phyloP scores from a whole-genome alignment of 2,113 vertebrate species.

The Spheniscus mendiculus region DNA sequence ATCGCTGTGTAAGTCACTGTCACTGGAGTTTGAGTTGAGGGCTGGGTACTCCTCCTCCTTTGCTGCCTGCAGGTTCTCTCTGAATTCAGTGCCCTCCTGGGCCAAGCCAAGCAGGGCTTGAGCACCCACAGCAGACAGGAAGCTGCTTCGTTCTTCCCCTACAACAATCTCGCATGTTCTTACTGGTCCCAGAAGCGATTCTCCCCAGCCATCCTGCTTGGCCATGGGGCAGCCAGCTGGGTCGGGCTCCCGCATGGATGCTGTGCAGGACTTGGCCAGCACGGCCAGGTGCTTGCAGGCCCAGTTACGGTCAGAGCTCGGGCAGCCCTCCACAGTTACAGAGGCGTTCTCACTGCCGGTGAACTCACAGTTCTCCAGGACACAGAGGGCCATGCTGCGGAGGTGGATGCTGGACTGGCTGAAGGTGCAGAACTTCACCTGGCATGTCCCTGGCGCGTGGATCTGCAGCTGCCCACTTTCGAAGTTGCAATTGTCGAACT shows the following conservation, averaged over 20 bases:
- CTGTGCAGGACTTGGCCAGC: slow-evolving; percentile 76
- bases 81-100: slow-evolving; percentile 35
- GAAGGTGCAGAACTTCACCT: slow-evolving; percentile 91
- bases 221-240: neutral
- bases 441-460: slow-evolving; percentile 86
- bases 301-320: slow-evolving; percentile 88
- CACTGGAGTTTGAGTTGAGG: slow-evolving; percentile 77
- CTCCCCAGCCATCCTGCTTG: neutral
- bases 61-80: slow-evolving; percentile 35
- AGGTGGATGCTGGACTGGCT: slow-evolving; percentile 86
- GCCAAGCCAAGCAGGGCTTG: slow-evolving; percentile 14
- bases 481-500: slow-evolving; percentile 91
- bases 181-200: neutral
- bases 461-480: slow-evolving; percentile 89
- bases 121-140: slow-evolving; percentile 6
- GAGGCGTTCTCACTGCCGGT: slow-evolving; percentile 87
- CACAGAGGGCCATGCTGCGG: slow-evolving; percentile 81
- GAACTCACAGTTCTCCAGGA: slow-evolving; percentile 92
- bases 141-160: slow-evolving; percentile 49
- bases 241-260: neutral
- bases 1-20: slow-evolving; percentile 73
- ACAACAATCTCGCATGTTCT: slow-evolving; percentile 70
- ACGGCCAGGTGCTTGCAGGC: slow-evolving; percentile 86
- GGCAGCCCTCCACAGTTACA: slow-evolving; percentile 87
- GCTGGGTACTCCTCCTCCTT: slow-evolving; percentile 66